Percentiles rank a stretch among this genome's conserved stretches.
phyloP scores from a whole-genome alignment of 2,797 vertebrate species.

The Labeo calbasu region DNA sequence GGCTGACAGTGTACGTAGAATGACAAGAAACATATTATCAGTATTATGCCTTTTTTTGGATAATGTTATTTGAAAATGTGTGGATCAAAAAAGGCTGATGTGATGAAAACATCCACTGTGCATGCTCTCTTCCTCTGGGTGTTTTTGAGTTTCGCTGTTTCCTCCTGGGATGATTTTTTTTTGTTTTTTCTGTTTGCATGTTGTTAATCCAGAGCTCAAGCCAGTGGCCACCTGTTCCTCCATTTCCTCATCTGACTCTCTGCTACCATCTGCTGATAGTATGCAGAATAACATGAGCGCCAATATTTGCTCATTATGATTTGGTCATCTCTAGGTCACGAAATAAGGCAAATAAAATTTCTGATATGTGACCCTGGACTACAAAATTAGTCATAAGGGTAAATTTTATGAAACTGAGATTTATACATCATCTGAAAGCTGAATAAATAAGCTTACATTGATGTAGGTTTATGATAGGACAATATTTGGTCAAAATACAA shows the following conservation, averaged over 20 bases:
- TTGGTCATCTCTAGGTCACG: neutral
- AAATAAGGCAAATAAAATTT: neutral
- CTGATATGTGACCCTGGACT: neutral
- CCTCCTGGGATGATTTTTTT: neutral
- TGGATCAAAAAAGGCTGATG: neutral
- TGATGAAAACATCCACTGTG: neutral
- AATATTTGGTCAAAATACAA: no score
- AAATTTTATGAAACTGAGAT: no score
- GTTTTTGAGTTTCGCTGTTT: neutral
- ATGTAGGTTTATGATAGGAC: no score
- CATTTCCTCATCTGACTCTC: conserved; percentile 57
- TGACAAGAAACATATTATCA: neutral
- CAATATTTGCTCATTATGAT: neutral
- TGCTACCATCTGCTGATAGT: conserved; percentile 65
- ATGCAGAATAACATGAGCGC: neutral
- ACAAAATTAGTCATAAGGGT: no score
- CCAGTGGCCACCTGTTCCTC: conserved; percentile 69
- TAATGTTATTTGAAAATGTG: neutral
- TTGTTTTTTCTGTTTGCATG: conserved; percentile 10
- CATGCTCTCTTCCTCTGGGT: neutral
- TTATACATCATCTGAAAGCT: no score
- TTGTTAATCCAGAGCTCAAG: conserved; percentile 64
- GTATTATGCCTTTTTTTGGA: neutral
- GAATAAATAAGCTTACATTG: no score
- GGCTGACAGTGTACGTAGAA: neutral